These are phyloP conservation scores for Drosophila santomea DNA, from an alignment of 1,140 invertebrate species.

Conservation along the genomic window DNA sequence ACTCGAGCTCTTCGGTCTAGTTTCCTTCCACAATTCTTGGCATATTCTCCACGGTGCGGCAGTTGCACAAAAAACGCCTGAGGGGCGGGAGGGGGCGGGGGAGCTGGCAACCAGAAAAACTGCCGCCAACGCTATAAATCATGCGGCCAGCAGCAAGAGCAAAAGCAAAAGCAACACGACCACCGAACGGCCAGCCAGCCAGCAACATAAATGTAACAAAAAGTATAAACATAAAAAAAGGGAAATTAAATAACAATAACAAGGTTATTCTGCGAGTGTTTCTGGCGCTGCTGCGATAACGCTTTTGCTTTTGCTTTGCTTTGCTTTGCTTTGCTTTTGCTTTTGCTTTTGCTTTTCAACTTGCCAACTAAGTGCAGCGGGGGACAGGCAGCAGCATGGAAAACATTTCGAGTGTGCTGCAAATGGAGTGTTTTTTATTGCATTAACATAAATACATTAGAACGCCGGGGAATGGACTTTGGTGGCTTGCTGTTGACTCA, in stretches of 20 bases:
- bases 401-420: conserved; percentile 63
- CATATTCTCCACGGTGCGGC: conserved; percentile 37
- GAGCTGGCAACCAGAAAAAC: conserved; percentile 53
- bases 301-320: conserved; percentile 17
- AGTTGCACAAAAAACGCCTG: neutral
- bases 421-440: conserved; percentile 82
- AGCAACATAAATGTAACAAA: conserved; percentile 56
- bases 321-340: conserved; percentile 28
- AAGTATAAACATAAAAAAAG: conserved; percentile 52
- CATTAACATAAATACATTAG: conserved; percentile 83
- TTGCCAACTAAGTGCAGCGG: conserved; percentile 30
- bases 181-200: neutral
- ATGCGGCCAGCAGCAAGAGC: conserved; percentile 56
- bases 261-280: conserved; percentile 59
- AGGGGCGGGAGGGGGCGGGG: neutral
- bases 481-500: conserved; percentile 54
- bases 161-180: conserved; percentile 29
- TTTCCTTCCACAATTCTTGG: neutral
- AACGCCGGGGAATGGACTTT: conserved; percentile 49
- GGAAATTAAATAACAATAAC: conserved; percentile 83
- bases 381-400: conserved; percentile 17
- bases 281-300: conserved; percentile 35
- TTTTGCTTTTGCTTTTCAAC: conserved; percentile 27
- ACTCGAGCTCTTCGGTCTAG: neutral
- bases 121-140: conserved; percentile 71